Evolutionary conservation across 2,113 vertebrate genomes (phyloP).

Genomic region (Hiodon tergisus): DNA sequence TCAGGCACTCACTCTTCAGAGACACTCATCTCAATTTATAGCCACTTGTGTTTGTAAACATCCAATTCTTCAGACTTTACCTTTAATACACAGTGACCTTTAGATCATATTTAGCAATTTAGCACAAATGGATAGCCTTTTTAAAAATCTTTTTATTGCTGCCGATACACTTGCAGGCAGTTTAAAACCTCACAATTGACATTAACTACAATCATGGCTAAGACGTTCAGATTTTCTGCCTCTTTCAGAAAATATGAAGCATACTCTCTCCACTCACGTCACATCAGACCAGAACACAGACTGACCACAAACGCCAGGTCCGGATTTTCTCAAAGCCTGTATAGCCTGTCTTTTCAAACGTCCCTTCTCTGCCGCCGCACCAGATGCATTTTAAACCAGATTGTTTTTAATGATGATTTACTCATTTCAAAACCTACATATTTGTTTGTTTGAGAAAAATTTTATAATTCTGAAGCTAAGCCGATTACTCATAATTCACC

Average conservation of each 20-base stretch:
- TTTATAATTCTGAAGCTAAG: no score
- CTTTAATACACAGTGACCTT: constrained; percentile 16
- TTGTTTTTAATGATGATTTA: no score
- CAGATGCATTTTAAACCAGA: no score
- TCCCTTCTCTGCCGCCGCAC: no score
- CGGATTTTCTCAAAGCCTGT: no score
- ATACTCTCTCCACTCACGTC: not conserved
- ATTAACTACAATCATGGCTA: not conserved
- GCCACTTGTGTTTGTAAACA: not conserved
- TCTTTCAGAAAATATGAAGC: not conserved
- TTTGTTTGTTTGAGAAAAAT: no score
- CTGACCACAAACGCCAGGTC: no score
- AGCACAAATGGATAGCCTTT: not conserved
- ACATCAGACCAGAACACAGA: not conserved
- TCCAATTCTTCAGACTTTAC: constrained; percentile 2
- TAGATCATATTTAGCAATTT: no score
- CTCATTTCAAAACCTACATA: no score
- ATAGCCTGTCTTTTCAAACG: no score
- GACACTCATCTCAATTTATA: constrained; percentile 3
- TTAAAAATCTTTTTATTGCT: not conserved
- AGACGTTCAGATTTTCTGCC: not conserved
- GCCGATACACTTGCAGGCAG: not conserved
- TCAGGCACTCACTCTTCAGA: not conserved
- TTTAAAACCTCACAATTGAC: not conserved
- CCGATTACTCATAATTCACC: no score